Evolutionary conservation across 2,888 invertebrate species (phyloP).

Genomic region (Pandemis cinnamomeana): DNA sequence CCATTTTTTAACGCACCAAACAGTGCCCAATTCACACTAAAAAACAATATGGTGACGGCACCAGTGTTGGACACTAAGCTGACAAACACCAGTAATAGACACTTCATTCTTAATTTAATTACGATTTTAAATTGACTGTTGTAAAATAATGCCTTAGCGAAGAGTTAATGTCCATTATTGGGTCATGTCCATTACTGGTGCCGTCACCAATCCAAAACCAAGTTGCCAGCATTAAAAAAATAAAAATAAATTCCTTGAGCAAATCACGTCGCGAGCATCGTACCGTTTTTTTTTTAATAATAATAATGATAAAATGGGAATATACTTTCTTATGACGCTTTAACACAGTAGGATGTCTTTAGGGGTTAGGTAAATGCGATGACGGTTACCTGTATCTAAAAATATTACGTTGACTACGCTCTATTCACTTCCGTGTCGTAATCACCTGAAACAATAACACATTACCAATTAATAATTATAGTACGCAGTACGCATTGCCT

Average conservation of each 20-base stretch:
- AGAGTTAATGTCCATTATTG: too few species aligned
- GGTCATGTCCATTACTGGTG: too few species aligned
- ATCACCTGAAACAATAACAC: conserved; percentile 43
- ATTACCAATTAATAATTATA: too few species aligned
- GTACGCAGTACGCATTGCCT: too few species aligned
- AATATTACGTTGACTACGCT: conserved; percentile 56
- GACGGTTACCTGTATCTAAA: conserved; percentile 73
- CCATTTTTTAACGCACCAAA: background rate
- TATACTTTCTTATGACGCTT: conserved; percentile 27
- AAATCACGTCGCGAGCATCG: conserved; percentile 43
- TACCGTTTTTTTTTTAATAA: background rate
- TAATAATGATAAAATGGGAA: conserved; percentile 27
- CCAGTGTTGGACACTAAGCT: too few species aligned
- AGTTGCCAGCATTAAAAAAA: conserved; percentile 45
- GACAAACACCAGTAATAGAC: too few species aligned
- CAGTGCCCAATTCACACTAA: conserved; percentile 1
- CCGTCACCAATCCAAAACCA: conserved; percentile 27
- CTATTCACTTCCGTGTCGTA: conserved; percentile 26
- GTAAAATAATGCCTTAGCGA: too few species aligned
- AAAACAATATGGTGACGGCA: conserved; percentile 19
- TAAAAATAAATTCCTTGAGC: conserved; percentile 48
- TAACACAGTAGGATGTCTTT: conserved; percentile 31
- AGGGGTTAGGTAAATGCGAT: conserved; percentile 43
- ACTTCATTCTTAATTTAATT: too few species aligned
- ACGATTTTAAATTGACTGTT: too few species aligned